phyloP scores from a whole-genome alignment of 2,797 vertebrate species.

The Paratrypauchen microcephalus region DNA sequence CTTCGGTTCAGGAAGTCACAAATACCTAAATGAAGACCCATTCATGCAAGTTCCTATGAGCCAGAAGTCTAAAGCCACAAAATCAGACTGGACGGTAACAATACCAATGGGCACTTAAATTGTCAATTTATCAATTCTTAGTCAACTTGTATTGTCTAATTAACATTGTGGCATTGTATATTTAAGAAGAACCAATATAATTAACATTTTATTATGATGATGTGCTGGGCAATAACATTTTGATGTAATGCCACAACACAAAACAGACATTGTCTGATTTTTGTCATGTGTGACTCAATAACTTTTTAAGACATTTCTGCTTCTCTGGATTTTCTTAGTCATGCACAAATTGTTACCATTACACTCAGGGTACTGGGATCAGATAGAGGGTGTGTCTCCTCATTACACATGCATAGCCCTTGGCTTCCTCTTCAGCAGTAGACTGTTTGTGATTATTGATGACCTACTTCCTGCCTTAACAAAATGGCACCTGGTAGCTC shows the following conservation, averaged over 20 bases:
- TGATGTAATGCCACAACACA: conserved; percentile 2
- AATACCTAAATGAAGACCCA: background rate
- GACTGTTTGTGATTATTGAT: conserved; percentile 46
- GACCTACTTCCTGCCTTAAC: conserved; percentile 36
- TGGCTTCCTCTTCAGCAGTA: conserved; percentile 34
- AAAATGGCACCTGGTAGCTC: conserved; percentile 21
- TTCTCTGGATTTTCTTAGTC: conserved; percentile 16
- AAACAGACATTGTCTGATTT: conserved; percentile 21
- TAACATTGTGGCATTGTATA: background rate
- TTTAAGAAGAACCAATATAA: background rate
- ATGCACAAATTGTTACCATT: conserved; percentile 51
- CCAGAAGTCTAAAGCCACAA: background rate
- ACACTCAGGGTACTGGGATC: conserved; percentile 34
- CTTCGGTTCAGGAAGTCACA: background rate
- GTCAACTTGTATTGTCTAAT: background rate
- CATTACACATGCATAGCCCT: conserved; percentile 36
- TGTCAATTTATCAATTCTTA: background rate
- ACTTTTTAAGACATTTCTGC: conserved; percentile 17
- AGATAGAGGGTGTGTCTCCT: conserved; percentile 41
- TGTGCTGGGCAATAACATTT: background rate
- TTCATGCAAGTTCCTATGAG: background rate
- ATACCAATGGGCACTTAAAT: background rate
- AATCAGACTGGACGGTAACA: background rate
- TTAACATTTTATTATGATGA: background rate
- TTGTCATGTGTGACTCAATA: conserved; percentile 35